Conservation (phyloP, 1,140 invertebrate genomes). For the Drosophila erecta region DNA sequence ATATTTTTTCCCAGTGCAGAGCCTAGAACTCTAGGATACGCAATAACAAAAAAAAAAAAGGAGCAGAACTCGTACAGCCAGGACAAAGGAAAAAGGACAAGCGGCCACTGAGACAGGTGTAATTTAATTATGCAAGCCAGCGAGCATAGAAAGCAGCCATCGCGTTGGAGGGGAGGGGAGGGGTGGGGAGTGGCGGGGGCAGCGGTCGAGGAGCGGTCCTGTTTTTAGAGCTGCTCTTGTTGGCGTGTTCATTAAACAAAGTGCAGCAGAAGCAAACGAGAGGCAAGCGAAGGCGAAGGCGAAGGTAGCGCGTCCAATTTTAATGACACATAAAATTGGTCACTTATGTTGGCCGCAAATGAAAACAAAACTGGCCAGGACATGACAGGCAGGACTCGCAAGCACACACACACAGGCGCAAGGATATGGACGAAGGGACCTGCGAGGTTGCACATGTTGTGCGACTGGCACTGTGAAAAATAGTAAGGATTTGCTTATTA, state of each 20-base stretch:
- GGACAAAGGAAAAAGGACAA: conserved; percentile 31
- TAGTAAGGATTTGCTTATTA: too few species aligned
- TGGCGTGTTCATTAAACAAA: conserved; percentile 64
- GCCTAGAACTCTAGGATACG: conserved; percentile 11
- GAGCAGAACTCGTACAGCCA: conserved; percentile 1
- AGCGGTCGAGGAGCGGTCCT: conserved; percentile 44
- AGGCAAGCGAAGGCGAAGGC: conserved; percentile 35
- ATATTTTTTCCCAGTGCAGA: conserved; percentile 9
- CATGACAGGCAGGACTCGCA: conserved; percentile 63
- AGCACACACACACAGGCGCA: conserved; percentile 31
- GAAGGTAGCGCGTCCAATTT: conserved; percentile 74
- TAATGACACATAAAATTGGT: conserved; percentile 83
- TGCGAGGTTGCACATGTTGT: conserved; percentile 64
- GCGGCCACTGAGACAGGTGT: conserved; percentile 70
- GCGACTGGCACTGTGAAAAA: conserved; percentile 12
- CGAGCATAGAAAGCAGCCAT: conserved; percentile 9
- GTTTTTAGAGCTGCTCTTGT: conserved; percentile 11
- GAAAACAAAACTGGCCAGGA: conserved; percentile 80
- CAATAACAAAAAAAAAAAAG: not conserved
- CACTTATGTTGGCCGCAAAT: conserved; percentile 77
- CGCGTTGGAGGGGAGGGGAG: not conserved
- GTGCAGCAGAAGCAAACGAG: conserved; percentile 59
- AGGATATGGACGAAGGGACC: conserved; percentile 12
- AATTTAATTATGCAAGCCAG: conserved; percentile 75
- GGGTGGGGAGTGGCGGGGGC: conserved; percentile 5